Evolutionary conservation across 2,113 vertebrate species (phyloP).

Genomic region (Campylomormyrus numenius): DNA sequence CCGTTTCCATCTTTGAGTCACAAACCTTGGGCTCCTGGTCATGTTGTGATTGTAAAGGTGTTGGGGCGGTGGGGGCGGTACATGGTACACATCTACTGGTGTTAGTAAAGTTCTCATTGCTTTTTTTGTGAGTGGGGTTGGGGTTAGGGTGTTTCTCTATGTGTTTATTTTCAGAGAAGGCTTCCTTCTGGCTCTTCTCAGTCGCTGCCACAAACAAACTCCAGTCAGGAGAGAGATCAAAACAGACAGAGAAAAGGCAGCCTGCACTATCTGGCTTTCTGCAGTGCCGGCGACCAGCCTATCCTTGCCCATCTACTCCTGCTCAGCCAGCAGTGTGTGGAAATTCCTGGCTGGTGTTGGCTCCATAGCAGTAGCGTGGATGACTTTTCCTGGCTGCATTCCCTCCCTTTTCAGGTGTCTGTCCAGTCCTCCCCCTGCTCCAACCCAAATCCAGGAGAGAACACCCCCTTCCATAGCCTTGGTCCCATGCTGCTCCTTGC

Average conservation of each 20-base stretch:
- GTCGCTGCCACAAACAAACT: background rate
- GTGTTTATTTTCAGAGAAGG: background rate
- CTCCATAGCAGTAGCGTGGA: background rate
- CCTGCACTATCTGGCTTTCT: background rate
- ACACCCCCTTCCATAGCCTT: background rate
- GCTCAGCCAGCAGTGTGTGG: background rate
- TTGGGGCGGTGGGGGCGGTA: background rate
- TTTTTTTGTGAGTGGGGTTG: background rate
- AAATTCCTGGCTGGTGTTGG: background rate
- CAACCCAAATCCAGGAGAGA: background rate
- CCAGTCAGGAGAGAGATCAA: background rate
- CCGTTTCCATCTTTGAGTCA: slow-evolving; percentile 27
- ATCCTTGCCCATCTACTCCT: background rate
- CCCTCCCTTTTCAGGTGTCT: background rate
- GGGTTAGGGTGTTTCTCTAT: background rate
- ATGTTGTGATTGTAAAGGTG: slow-evolving; percentile 26
- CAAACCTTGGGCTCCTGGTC: slow-evolving; percentile 22
- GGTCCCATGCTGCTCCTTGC: background rate
- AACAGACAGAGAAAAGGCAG: background rate
- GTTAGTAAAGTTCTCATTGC: background rate
- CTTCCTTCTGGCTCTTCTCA: background rate
- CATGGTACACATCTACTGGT: background rate
- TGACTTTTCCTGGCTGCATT: background rate
- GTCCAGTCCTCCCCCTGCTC: background rate
- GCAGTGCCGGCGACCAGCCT: background rate